phyloP scores from a whole-genome alignment of 92 coral and sea anemone genomes.

The Pocillopora grandis region DNA sequence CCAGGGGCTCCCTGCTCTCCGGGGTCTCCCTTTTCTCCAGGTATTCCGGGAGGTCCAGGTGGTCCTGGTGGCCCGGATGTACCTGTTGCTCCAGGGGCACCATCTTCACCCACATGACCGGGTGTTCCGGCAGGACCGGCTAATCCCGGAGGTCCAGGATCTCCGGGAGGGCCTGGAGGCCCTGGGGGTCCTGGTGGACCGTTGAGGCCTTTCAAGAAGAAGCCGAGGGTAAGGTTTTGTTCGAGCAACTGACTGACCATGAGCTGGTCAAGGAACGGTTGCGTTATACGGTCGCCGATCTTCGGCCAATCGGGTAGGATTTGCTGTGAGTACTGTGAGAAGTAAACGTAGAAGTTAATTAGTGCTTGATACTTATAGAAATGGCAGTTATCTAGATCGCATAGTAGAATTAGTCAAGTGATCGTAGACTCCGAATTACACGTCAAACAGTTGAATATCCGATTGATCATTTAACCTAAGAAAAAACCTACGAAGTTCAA shows the following conservation, averaged over 20 bases:
- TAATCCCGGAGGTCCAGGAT: conserved; percentile 93
- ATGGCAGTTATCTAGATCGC: too few species aligned
- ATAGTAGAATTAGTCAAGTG: too few species aligned
- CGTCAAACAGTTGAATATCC: too few species aligned
- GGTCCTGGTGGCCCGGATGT: conserved; percentile 99
- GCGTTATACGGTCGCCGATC: conserved; percentile 99
- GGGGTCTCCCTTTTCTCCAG: conserved; percentile 99
- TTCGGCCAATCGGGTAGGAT: conserved; percentile 99
- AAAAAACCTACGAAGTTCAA: too few species aligned
- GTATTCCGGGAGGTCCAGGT: conserved; percentile 99
- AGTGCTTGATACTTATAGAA: neutral
- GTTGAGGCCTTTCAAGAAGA: conserved; percentile 99
- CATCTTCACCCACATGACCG: conserved; percentile 99
- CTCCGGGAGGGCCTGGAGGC: conserved; percentile 94
- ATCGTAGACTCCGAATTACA: too few species aligned
- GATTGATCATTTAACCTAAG: too few species aligned
- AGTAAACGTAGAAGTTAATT: neutral
- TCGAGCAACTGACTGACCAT: conserved; percentile 99
- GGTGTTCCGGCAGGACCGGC: conserved; percentile 94
- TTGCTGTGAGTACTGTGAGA: conserved; percentile 81
- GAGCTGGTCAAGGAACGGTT: conserved; percentile 97
- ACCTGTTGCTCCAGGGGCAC: conserved; percentile 99
- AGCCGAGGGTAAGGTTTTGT: conserved; percentile 98
- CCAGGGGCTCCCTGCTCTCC: conserved; percentile 99
- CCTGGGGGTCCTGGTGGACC: conserved; percentile 99